phyloP scores from a whole-genome alignment of 2,888 invertebrate genomes.

The Tineola bisselliella region DNA sequence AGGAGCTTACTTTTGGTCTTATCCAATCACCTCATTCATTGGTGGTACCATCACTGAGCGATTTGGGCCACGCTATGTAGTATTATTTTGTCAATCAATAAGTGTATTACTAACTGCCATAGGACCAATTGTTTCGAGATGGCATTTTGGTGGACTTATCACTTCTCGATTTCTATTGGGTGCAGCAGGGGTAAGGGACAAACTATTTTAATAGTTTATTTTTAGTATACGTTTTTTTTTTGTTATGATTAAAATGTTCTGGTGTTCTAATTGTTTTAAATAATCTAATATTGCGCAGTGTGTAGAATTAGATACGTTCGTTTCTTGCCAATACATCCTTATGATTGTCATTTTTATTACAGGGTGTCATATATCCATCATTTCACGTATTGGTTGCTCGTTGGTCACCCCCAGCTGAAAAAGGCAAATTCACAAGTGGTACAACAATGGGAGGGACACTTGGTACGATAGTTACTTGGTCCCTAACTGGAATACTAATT shows the following conservation, averaged over 20 bases:
- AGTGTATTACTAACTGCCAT: conserved; percentile 68
- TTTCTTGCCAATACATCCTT: no score
- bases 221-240: neutral
- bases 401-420: conserved; percentile 80
- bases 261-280: no score
- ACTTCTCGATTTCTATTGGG: conserved; percentile 69
- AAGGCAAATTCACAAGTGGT: conserved; percentile 73
- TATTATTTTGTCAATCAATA: conserved; percentile 59
- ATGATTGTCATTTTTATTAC: conserved; percentile 23
- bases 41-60: conserved; percentile 75
- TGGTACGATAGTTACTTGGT: conserved; percentile 76
- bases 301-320: no score
- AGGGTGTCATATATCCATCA: conserved; percentile 73
- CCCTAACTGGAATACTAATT: conserved; percentile 72
- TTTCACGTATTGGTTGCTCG: conserved; percentile 73
- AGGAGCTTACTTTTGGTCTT: conserved; percentile 77
- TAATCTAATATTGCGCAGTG: no score
- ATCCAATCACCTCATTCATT: conserved; percentile 71
- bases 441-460: conserved; percentile 78
- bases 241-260: no score
- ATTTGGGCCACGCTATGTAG: conserved; percentile 70
- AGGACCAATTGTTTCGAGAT: conserved; percentile 68
- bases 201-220: neutral
- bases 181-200: conserved; percentile 65
- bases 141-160: conserved; percentile 67